phyloP scores from a whole-genome alignment of 2,797 vertebrate species.

The Holocentrus rufus region DNA sequence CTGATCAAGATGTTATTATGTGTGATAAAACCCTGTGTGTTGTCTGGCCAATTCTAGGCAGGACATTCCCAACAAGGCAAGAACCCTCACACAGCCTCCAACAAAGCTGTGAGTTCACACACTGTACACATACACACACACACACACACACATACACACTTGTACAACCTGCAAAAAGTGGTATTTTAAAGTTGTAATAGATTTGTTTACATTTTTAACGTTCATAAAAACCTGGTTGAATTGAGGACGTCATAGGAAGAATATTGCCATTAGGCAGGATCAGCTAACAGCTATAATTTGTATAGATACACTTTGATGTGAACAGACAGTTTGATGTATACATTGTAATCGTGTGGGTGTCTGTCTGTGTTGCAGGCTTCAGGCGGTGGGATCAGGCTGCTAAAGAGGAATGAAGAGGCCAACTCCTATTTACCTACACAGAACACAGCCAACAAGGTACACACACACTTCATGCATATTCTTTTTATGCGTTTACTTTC shows the following conservation, averaged over 20 bases:
- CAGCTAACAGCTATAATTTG: too few species aligned
- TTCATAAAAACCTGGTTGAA: too few species aligned
- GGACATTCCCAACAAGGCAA: conserved; percentile 49
- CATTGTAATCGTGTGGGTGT: not conserved
- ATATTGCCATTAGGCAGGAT: too few species aligned
- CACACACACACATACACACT: too few species aligned
- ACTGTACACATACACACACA: conserved; percentile 17
- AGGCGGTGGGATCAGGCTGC: conserved; percentile 83
- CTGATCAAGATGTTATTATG: not conserved
- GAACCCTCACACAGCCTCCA: conserved; percentile 38
- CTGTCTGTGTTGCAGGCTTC: conserved; percentile 75
- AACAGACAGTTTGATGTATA: too few species aligned
- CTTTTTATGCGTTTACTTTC: not conserved
- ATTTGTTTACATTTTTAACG: too few species aligned
- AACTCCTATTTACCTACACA: conserved; percentile 61
- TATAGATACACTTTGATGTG: too few species aligned
- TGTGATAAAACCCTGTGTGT: not conserved
- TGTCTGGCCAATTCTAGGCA: conserved; percentile 42
- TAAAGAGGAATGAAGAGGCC: conserved; percentile 91
- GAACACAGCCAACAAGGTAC: conserved; percentile 75
- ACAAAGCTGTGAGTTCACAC: conserved; percentile 60
- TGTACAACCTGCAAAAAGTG: too few species aligned
- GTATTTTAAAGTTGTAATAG: too few species aligned
- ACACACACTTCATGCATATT: not conserved
- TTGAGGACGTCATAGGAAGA: too few species aligned